These are phyloP conservation scores for Calonectris borealis DNA, from an alignment of 2,113 vertebrate species.

Conservation along the genomic window DNA sequence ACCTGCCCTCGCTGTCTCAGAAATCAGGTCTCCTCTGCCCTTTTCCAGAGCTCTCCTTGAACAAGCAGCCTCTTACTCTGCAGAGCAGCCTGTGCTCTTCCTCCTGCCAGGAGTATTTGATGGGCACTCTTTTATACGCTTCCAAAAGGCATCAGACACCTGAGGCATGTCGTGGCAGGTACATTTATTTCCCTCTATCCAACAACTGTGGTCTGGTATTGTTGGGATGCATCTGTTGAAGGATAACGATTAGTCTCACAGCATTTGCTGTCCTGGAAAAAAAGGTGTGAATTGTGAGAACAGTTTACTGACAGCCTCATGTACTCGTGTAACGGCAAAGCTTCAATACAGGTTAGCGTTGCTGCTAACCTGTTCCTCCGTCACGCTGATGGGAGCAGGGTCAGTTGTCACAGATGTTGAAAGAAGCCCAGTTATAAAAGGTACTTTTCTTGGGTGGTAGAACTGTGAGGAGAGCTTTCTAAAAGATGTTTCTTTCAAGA, in stretches of 20 bases:
- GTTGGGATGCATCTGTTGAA: background rate
- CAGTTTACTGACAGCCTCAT: background rate
- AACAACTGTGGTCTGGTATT: background rate
- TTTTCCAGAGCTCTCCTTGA: background rate
- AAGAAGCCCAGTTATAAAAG: background rate
- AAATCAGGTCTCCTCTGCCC: background rate
- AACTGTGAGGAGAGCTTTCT: background rate
- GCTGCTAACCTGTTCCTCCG: background rate
- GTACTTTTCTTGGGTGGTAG: background rate
- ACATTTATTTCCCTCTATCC: background rate
- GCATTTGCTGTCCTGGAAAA: background rate
- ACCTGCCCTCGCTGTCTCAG: background rate
- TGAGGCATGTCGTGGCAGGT: background rate
- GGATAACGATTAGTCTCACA: background rate
- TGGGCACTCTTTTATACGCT: background rate
- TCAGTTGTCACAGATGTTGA: background rate
- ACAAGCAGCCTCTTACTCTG: background rate
- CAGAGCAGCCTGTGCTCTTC: background rate
- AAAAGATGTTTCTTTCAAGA: background rate
- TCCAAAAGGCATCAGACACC: constrained; percentile 16
- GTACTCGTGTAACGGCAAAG: background rate
- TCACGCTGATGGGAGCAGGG: background rate
- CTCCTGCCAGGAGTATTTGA: background rate
- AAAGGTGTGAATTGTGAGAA: background rate
- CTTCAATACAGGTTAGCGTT: background rate